A percentile compares a stretch with the other conserved stretches of the same genome.
Evolutionary conservation across 2,888 invertebrate genomes (phyloP).

Genomic region (Limnephilus rhombicus): DNA sequence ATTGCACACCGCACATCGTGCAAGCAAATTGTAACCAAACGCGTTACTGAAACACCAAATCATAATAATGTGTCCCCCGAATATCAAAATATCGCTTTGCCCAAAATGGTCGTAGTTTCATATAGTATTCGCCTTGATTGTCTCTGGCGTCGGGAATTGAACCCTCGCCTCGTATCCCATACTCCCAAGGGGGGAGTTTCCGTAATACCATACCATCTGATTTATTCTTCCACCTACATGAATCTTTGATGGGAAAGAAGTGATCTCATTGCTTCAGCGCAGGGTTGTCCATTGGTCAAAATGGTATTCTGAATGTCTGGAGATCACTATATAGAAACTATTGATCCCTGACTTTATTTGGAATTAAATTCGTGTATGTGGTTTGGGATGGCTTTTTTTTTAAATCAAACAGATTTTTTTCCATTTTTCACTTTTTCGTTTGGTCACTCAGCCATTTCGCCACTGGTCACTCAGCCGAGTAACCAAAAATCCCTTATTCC

Average conservation of each 20-base stretch:
- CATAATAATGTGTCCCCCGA: background rate
- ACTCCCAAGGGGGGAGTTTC: slow-evolving; percentile 49
- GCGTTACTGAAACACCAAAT: background rate
- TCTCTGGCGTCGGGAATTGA: background rate
- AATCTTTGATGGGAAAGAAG: slow-evolving; percentile 46
- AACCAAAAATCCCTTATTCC: too few species aligned
- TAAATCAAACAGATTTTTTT: too few species aligned
- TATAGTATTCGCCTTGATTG: slow-evolving; percentile 44
- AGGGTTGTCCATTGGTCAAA: slow-evolving; percentile 18
- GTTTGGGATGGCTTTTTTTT: too few species aligned
- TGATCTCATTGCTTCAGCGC: slow-evolving; percentile 14
- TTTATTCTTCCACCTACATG: slow-evolving; percentile 47
- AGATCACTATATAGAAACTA: too few species aligned
- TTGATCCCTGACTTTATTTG: too few species aligned
- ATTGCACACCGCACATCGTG: background rate
- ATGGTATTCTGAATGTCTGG: background rate
- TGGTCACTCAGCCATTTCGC: too few species aligned
- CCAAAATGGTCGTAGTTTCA: slow-evolving; percentile 38
- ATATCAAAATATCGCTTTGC: background rate
- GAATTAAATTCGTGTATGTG: too few species aligned
- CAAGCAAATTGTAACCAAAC: background rate
- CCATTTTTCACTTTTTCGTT: too few species aligned
- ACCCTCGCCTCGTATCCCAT: slow-evolving; percentile 5
- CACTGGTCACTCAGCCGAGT: too few species aligned
- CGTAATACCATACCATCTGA: slow-evolving; percentile 47